A percentile compares a stretch with the other conserved stretches of the same genome.
Conservation (phyloP, 2,797 vertebrate species). For the Eospalax fontanierii region DNA sequence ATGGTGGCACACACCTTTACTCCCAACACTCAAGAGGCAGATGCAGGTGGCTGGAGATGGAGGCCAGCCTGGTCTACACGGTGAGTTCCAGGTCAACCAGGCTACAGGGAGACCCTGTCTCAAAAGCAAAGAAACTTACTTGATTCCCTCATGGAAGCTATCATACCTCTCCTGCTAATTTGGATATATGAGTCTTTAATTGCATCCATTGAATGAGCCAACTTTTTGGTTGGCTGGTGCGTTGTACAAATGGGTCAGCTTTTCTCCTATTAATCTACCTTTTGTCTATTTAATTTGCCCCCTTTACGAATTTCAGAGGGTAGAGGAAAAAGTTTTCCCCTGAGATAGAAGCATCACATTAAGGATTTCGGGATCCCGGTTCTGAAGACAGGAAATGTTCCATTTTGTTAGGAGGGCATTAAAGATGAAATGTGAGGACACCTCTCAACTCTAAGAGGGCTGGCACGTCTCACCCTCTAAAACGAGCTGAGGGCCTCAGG, state of each 20-base stretch:
- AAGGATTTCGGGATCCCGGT: not conserved
- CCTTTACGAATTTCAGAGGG: not conserved
- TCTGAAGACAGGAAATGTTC: not conserved
- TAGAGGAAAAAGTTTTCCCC: not conserved
- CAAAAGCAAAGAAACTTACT: not conserved
- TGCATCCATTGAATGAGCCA: not conserved
- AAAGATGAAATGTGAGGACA: not conserved
- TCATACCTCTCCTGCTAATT: not conserved
- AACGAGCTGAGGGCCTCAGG: not conserved
- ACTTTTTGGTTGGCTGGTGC: not conserved
- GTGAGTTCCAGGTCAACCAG: no score
- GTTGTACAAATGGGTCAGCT: not conserved
- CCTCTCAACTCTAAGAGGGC: not conserved
- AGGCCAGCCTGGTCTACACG: no score
- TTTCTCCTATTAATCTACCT: not conserved
- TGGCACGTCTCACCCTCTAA: not conserved
- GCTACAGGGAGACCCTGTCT: no score
- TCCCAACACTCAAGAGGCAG: no score
- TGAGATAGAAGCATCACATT: not conserved
- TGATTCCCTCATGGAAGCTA: not conserved
- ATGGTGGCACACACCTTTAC: no score
- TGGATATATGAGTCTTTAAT: not conserved
- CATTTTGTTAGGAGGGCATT: not conserved
- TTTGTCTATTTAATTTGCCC: slow-evolving; percentile 34
- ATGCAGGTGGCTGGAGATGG: no score